phyloP scores from a whole-genome alignment of 2,113 vertebrate genomes.

The Verasper variegatus region DNA sequence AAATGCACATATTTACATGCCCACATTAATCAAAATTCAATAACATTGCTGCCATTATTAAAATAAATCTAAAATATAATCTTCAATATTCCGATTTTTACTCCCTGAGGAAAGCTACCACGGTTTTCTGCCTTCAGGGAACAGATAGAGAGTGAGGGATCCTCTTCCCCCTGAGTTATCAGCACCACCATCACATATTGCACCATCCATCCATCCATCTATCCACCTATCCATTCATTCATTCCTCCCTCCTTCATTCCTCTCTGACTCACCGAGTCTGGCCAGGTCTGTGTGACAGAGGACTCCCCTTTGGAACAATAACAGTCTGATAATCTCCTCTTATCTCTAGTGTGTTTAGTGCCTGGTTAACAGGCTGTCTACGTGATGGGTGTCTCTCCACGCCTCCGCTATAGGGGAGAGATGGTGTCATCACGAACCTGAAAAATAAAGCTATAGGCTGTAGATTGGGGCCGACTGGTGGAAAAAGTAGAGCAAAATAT shows the following conservation, averaged over 20 bases:
- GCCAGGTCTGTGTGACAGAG: constrained; percentile 71
- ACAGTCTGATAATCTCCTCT: constrained; percentile 76
- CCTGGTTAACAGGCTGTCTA: constrained; percentile 71
- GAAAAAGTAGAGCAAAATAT: background rate
- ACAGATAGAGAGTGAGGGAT: constrained; percentile 35
- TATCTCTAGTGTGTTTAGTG: constrained; percentile 74
- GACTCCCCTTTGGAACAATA: constrained; percentile 74
- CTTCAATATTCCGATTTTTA: constrained; percentile 20
- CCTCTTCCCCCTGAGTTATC: constrained; percentile 26
- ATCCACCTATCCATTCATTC: background rate
- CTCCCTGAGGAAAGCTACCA: background rate
- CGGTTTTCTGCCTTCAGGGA: constrained; percentile 12
- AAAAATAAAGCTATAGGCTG: background rate
- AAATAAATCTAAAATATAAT: constrained; percentile 29
- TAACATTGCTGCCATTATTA: constrained; percentile 13
- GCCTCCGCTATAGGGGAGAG: constrained; percentile 35
- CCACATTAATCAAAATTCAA: background rate
- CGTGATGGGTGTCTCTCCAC: constrained; percentile 63
- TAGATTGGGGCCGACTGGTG: background rate
- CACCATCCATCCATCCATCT: constrained; percentile 5
- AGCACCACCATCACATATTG: constrained; percentile 6
- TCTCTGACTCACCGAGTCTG: constrained; percentile 54
- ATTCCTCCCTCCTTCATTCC: background rate
- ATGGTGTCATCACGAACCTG: constrained; percentile 34
- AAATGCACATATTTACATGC: constrained; percentile 3